Conservation (phyloP, 2,113 vertebrate genomes). For the Coracopsis vasa region DNA sequence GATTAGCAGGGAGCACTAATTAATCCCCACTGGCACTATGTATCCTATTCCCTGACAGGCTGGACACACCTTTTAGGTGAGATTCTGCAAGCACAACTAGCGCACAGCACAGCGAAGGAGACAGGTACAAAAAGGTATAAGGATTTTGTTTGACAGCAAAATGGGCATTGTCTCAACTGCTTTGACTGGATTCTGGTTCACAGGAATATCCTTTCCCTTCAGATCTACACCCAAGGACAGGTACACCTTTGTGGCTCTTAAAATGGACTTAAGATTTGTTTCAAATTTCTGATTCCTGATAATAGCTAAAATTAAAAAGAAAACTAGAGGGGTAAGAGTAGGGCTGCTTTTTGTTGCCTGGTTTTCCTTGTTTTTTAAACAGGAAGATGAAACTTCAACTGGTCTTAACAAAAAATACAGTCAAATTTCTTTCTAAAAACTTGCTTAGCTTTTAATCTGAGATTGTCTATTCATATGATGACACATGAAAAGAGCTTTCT, state of each 20-base stretch:
- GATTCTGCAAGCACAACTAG: not conserved
- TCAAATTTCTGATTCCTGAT: not conserved
- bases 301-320: not conserved
- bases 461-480: not conserved
- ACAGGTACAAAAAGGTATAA: not conserved
- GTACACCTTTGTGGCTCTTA: not conserved
- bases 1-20: not conserved
- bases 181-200: not conserved
- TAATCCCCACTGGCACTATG: not conserved
- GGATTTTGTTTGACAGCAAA: not conserved
- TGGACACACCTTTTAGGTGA: not conserved
- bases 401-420: not conserved
- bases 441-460: not conserved
- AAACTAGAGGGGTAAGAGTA: not conserved
- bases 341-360: not conserved
- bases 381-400: not conserved
- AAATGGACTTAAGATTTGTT: not conserved
- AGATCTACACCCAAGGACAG: not conserved
- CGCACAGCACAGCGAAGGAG: not conserved
- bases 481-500: not conserved
- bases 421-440: not conserved
- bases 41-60: not conserved
- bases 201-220: not conserved
- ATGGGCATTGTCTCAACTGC: not conserved
- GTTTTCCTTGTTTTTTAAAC: not conserved